A percentile compares a stretch with the other conserved stretches of the same genome.
phyloP scores from a whole-genome alignment of 2,888 invertebrate genomes.

The Empis livida region DNA sequence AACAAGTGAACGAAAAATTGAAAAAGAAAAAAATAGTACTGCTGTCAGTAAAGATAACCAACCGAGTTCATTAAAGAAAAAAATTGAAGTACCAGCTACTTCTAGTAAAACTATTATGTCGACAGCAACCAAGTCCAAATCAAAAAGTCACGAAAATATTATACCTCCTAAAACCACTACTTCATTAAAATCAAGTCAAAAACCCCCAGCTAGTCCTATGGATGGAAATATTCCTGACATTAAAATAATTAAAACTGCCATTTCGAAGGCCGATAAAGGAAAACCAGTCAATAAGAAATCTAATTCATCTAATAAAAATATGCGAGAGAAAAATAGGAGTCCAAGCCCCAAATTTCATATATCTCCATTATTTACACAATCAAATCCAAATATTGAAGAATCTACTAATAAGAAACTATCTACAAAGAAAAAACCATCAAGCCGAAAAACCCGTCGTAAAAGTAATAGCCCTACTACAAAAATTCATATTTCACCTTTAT shows the following conservation, averaged over 20 bases:
- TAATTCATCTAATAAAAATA: neutral
- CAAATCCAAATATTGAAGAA: constrained; percentile 9
- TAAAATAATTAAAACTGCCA: neutral
- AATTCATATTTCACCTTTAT: constrained; percentile 21
- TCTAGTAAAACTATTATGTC: too few species aligned
- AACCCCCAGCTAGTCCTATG: constrained; percentile 5
- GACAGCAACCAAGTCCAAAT: neutral
- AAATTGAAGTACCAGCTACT: too few species aligned
- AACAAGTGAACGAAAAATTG: too few species aligned
- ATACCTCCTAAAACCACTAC: constrained; percentile 19
- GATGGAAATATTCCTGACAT: constrained; percentile 9
- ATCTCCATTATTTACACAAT: neutral
- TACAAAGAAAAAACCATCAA: constrained; percentile 13
- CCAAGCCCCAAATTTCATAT: neutral
- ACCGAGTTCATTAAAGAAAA: neutral
- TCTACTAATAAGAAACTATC: constrained; percentile 9
- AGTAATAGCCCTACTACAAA: constrained; percentile 20
- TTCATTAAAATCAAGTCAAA: constrained; percentile 11
- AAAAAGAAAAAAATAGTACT: too few species aligned
- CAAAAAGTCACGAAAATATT: neutral
- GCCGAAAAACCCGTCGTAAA: neutral
- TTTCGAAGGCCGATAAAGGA: neutral
- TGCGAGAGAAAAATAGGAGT: neutral
- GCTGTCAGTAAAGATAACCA: too few species aligned
- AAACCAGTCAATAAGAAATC: neutral